phyloP scores from a whole-genome alignment of 53 echinoderm and acorn worm genomes.

The Paracentrotus lividus region DNA sequence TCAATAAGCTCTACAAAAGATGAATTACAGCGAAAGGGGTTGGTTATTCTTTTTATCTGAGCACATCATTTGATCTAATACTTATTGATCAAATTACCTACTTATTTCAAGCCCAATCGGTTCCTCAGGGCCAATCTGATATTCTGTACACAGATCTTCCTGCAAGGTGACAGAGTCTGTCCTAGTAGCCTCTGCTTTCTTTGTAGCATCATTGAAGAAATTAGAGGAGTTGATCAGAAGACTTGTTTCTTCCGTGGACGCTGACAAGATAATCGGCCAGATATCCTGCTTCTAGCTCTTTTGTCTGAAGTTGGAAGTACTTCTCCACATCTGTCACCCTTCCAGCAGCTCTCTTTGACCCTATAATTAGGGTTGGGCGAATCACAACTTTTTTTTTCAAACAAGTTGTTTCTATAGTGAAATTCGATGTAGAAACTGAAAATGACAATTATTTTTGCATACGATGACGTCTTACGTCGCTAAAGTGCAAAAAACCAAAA shows the following conservation, averaged over 20 bases:
- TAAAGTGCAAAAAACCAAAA: too few relatives aligned
- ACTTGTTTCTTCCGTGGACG: not conserved
- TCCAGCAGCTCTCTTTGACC: not conserved
- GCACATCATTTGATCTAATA: too few relatives aligned
- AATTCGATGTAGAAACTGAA: too few relatives aligned
- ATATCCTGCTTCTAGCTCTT: not conserved
- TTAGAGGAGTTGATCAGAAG: not conserved
- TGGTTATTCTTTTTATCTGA: too few relatives aligned
- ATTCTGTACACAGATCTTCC: not conserved
- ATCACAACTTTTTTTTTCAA: too few relatives aligned
- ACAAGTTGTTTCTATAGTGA: too few relatives aligned
- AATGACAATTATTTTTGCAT: too few relatives aligned
- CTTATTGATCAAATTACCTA: too few relatives aligned
- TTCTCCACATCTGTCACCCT: not conserved
- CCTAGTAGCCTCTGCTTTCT: not conserved
- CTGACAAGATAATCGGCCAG: not conserved
- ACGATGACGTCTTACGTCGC: too few relatives aligned
- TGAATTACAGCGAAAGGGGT: too few relatives aligned
- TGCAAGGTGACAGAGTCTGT: not conserved
- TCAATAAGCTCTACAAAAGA: too few relatives aligned
- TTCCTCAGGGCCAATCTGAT: not conserved
- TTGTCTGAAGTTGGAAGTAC: not conserved
- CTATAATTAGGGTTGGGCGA: too few relatives aligned
- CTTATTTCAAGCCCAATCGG: not conserved
- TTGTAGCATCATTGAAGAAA: not conserved